These are phyloP conservation scores for Rhadina sibilatrix DNA, from an alignment of 2,113 vertebrate genomes.

Conservation along the genomic window DNA sequence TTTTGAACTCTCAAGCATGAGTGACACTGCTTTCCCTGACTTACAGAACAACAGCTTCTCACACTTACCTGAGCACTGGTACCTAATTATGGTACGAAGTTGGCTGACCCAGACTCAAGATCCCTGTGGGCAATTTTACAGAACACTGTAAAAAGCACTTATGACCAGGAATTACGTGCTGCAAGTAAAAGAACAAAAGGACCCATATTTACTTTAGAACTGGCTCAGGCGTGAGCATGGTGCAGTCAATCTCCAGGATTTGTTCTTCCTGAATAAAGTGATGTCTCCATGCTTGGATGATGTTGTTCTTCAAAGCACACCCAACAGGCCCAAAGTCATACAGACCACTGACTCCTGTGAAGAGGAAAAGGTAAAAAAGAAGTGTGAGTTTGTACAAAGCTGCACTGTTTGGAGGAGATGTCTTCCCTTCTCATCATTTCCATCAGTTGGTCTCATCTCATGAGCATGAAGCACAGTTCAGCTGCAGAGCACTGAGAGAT, in stretches of 20 bases:
- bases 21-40: not conserved
- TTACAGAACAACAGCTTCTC: not conserved
- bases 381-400: not conserved
- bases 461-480: not conserved
- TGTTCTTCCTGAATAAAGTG: constrained; percentile 99
- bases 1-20: not conserved
- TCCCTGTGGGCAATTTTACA: constrained; percentile 40
- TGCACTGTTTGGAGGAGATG: not conserved
- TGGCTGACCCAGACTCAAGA: constrained; percentile 64
- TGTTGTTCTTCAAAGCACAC: constrained; percentile 97
- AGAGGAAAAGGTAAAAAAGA: not conserved
- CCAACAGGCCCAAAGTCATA: constrained; percentile 98
- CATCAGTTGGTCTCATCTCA: not conserved
- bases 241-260: constrained; percentile 97
- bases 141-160: constrained; percentile 9
- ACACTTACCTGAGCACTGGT: not conserved
- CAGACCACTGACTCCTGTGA: constrained; percentile 91
- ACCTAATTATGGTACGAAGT: not conserved
- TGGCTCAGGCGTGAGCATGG: constrained; percentile 93
- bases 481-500: not conserved
- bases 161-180: constrained; percentile 30
- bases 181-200: not conserved
- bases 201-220: constrained; percentile 87
- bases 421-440: not conserved
- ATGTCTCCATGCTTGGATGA: constrained; percentile 93